phyloP scores from a whole-genome alignment of 2,888 invertebrate species.

The Drosophila histrio region DNA sequence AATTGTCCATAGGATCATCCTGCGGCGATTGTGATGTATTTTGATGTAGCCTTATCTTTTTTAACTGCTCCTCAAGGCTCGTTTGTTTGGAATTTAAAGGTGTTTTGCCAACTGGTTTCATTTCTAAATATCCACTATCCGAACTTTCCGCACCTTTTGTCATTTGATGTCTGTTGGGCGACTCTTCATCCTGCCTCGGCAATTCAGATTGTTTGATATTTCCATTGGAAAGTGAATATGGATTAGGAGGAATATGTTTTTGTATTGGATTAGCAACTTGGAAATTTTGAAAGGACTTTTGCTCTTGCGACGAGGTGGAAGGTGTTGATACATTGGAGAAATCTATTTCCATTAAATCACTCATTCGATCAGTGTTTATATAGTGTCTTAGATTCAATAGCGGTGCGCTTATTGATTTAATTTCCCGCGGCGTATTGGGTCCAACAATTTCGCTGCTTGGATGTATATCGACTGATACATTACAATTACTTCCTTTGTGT shows the following conservation, averaged over 20 bases:
- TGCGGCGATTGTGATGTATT: slow-evolving; percentile 5
- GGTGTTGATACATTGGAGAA: slow-evolving; percentile 85
- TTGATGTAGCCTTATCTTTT: slow-evolving; percentile 41
- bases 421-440: slow-evolving; percentile 70
- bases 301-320: slow-evolving; percentile 49
- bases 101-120: slow-evolving; percentile 85
- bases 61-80: slow-evolving; percentile 45
- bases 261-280: slow-evolving; percentile 32
- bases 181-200: slow-evolving; percentile 47
- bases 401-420: slow-evolving; percentile 89
- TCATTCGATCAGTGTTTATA: slow-evolving; percentile 87
- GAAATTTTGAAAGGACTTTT: slow-evolving; percentile 33
- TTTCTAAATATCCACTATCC: slow-evolving; percentile 86
- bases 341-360: slow-evolving; percentile 93
- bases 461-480: slow-evolving; percentile 60
- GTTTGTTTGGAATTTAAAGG: slow-evolving; percentile 21
- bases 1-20: slow-evolving; percentile 17
- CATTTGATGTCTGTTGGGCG: slow-evolving; percentile 16
- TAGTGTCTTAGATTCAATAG: slow-evolving; percentile 85
- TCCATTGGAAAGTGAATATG: slow-evolving; percentile 36
- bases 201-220: slow-evolving; percentile 38
- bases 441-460: slow-evolving; percentile 34
- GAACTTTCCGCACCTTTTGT: slow-evolving; percentile 22
- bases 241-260: slow-evolving; percentile 16
- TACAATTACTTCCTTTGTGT: slow-evolving; percentile 68